phyloP scores from a whole-genome alignment of 2,888 invertebrate genomes.

The Geophilus truncorum region DNA sequence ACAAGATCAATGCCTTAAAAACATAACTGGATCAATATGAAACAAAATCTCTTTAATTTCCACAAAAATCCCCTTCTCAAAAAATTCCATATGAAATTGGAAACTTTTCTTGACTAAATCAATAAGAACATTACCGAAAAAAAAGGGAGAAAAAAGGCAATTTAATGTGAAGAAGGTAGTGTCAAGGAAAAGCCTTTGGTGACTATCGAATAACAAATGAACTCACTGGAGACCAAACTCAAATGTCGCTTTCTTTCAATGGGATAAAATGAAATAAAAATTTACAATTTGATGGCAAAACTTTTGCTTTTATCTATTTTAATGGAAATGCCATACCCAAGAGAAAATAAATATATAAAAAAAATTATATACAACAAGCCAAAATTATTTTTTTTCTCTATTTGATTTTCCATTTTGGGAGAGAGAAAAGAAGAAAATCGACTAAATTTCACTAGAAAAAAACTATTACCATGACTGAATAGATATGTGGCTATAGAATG shows the following conservation, averaged over 20 bases:
- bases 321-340: neutral
- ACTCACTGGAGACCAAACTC: neutral
- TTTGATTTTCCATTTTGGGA: neutral
- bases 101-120: neutral
- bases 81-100: neutral
- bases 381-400: neutral
- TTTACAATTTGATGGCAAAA: constrained; percentile 4
- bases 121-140: neutral
- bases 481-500: no score
- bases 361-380: neutral
- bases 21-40: neutral
- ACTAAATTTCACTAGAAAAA: neutral
- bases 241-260: neutral
- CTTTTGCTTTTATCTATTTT: neutral
- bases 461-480: neutral
- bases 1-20: no score
- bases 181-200: constrained; percentile 4
- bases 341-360: neutral
- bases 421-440: neutral
- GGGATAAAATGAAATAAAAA: constrained; percentile 4
- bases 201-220: constrained; percentile 10
- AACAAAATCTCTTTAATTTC: neutral
- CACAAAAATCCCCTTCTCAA: neutral
- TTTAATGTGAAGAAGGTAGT: neutral
- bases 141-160: neutral